Conservation (phyloP, 2,113 vertebrate genomes). For the Microcebus jonahi region DNA sequence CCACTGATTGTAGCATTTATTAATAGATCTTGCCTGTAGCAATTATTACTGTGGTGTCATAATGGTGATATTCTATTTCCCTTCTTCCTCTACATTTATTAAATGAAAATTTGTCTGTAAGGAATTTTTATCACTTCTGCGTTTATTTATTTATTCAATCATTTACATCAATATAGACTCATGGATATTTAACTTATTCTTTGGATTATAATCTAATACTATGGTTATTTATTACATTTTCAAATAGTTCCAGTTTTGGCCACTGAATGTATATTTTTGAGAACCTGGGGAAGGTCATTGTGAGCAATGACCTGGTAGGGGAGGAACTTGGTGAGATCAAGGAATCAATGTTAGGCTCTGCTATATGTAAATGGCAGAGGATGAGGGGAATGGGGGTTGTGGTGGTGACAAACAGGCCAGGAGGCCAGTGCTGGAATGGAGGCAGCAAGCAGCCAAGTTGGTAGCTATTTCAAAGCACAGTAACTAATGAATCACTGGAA, state of each 20-base stretch:
- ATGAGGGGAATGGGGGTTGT: background rate
- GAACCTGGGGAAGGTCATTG: background rate
- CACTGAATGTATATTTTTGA: background rate
- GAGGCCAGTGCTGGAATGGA: background rate
- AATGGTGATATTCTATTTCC: constrained; percentile 1
- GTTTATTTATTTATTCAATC: constrained; percentile 19
- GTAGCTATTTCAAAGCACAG: constrained; percentile 33
- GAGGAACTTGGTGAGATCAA: background rate
- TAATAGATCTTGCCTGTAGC: background rate
- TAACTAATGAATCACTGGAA: background rate
- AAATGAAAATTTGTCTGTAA: background rate
- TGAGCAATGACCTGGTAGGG: background rate
- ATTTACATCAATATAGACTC: background rate
- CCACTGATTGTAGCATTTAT: background rate
- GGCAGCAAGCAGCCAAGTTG: background rate
- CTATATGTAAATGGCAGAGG: constrained; percentile 10
- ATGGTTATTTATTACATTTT: constrained; percentile 12
- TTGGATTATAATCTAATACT: background rate
- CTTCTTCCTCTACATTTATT: constrained; percentile 15
- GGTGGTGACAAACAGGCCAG: background rate
- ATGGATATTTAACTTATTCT: constrained; percentile 8
- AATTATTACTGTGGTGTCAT: background rate
- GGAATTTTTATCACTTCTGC: background rate
- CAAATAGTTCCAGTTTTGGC: background rate
- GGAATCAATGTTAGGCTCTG: background rate